Evolutionary conservation across 2,888 invertebrate genomes (phyloP).

Genomic region (Cryptocephalus primarius): DNA sequence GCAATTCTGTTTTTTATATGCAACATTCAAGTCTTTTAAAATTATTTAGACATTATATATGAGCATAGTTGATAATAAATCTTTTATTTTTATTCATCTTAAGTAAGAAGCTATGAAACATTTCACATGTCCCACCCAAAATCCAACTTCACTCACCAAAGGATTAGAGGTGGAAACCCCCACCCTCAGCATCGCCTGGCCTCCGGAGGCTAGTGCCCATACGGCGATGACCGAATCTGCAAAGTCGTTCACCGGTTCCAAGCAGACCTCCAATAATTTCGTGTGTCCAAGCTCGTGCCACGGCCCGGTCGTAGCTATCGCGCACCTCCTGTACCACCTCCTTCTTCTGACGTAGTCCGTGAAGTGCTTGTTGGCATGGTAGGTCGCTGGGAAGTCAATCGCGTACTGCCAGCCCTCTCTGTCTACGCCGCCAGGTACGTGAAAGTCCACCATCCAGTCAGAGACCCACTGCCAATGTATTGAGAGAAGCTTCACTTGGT

Average conservation of each 20-base stretch:
- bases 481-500: slow-evolving; percentile 74
- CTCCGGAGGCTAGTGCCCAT: slow-evolving; percentile 80
- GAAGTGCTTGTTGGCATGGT: slow-evolving; percentile 75
- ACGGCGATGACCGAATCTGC: slow-evolving; percentile 45
- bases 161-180: slow-evolving; percentile 66
- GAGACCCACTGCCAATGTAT: slow-evolving; percentile 86
- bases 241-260: slow-evolving; percentile 38
- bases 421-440: slow-evolving; percentile 81
- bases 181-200: slow-evolving; percentile 72
- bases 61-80: too few relatives aligned
- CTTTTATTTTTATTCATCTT: too few relatives aligned
- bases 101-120: too few relatives aligned
- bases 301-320: slow-evolving; percentile 73
- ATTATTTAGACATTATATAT: too few relatives aligned
- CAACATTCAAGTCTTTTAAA: too few relatives aligned
- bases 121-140: too few relatives aligned
- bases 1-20: too few relatives aligned
- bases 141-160: slow-evolving; percentile 50
- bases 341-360: slow-evolving; percentile 73
- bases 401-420: slow-evolving; percentile 93
- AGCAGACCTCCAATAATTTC: slow-evolving; percentile 67
- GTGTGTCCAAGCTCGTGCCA: slow-evolving; percentile 84
- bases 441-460: slow-evolving; percentile 89
- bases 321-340: slow-evolving; percentile 47
- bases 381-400: slow-evolving; percentile 79